Percentiles rank a stretch among this genome's conserved stretches.
Conservation (phyloP, 92 coral and sea anemone species). For the Palythoa caribaeorum region DNA sequence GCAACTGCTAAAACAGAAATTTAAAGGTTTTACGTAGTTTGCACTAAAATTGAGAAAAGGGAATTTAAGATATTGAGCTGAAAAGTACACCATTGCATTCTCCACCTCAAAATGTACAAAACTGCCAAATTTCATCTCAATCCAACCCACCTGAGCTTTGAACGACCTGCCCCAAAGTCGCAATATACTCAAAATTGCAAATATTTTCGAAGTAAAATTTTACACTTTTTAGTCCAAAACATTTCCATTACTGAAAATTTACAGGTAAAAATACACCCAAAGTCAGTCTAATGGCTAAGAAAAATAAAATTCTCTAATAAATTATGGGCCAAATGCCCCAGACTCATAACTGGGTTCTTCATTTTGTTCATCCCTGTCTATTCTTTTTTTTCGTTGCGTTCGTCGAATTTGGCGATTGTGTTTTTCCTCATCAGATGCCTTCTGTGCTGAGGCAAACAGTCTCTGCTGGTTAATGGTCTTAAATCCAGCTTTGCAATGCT, state of each 20-base stretch:
- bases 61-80: background rate
- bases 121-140: constrained; percentile 14
- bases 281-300: background rate
- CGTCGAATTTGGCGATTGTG: constrained; percentile 51
- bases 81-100: constrained; percentile 5
- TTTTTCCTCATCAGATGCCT: constrained; percentile 38
- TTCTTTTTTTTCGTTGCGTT: constrained; percentile 43
- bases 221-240: constrained; percentile 9
- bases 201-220: background rate
- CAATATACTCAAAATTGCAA: constrained; percentile 10
- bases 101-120: constrained; percentile 19
- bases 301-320: background rate
- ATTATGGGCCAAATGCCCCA: constrained; percentile 59
- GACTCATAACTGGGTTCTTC: constrained; percentile 46
- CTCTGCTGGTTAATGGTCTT: constrained; percentile 37
- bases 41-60: background rate
- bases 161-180: constrained; percentile 21
- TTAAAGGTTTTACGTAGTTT: background rate
- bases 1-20: constrained; percentile 4
- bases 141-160: background rate
- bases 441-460: constrained; percentile 48
- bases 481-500: constrained; percentile 57
- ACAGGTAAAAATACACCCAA: constrained; percentile 9
- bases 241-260: background rate
- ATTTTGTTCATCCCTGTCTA: constrained; percentile 36